These are phyloP conservation scores for Drosophila neoperkinsi DNA, from an alignment of 2,888 invertebrate species.

Conservation along the genomic window DNA sequence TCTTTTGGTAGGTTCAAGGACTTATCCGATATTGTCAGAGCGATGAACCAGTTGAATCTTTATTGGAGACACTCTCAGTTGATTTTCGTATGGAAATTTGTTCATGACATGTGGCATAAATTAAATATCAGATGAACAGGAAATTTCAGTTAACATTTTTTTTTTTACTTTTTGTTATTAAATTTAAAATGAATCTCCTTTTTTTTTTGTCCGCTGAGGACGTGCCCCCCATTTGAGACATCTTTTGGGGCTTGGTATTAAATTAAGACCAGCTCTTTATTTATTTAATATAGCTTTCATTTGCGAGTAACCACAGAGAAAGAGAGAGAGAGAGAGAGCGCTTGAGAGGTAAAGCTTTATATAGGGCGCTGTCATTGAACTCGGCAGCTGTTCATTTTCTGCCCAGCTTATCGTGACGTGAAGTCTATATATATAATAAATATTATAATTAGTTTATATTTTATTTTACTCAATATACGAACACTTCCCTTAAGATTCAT, in stretches of 20 bases:
- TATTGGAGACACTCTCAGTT: not conserved
- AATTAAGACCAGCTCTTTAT: conserved; percentile 23
- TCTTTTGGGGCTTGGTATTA: conserved; percentile 47
- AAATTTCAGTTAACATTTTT: conserved; percentile 34
- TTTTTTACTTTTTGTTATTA: conserved; percentile 46
- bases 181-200: conserved; percentile 29
- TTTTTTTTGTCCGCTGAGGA: conserved; percentile 18
- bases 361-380: conserved; percentile 60
- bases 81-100: conserved; percentile 23
- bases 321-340: conserved; percentile 8
- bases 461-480: not conserved
- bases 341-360: conserved; percentile 17
- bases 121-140: conserved; percentile 12
- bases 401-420: conserved; percentile 26
- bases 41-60: conserved; percentile 42
- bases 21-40: conserved; percentile 34
- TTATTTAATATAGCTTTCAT: conserved; percentile 12
- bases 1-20: conserved; percentile 29
- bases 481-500: not conserved
- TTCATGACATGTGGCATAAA: not conserved
- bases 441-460: not conserved
- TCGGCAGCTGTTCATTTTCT: conserved; percentile 18
- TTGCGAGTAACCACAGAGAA: not conserved
- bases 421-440: conserved; percentile 8
- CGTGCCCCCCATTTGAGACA: conserved; percentile 55